Evolutionary conservation across 2,888 invertebrate genomes (phyloP).

Genomic region (Zaprionus lineosus): DNA sequence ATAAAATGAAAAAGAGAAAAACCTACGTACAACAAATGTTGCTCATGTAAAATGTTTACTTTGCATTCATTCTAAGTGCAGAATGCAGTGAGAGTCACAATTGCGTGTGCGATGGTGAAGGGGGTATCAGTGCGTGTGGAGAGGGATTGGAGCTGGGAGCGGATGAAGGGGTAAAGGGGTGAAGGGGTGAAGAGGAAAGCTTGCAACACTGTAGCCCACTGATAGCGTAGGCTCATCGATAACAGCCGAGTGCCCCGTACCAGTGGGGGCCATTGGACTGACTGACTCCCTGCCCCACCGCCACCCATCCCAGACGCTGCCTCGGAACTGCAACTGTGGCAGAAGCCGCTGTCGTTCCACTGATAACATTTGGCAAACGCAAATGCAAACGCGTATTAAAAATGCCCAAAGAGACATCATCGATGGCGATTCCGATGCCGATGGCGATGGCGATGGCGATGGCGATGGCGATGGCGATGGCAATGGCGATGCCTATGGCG

Average conservation of each 20-base stretch:
- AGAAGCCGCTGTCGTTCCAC: conserved; percentile 49
- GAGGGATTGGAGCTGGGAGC: too few species aligned
- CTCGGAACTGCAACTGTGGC: conserved; percentile 31
- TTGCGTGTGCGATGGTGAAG: conserved; percentile 3
- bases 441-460: conserved; percentile 10
- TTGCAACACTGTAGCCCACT: conserved; percentile 65
- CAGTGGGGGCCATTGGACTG: conserved; percentile 42
- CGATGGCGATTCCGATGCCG: conserved; percentile 26
- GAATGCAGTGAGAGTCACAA: conserved; percentile 24
- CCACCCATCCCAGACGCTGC: too few species aligned
- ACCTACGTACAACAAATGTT: conserved; percentile 52
- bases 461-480: not conserved
- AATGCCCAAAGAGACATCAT: conserved; percentile 75
- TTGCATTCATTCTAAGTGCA: conserved; percentile 71
- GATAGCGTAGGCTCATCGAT: conserved; percentile 73
- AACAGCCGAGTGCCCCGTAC: conserved; percentile 43
- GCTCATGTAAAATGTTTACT: conserved; percentile 78
- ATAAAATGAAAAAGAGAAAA: conserved; percentile 22
- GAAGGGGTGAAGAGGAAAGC: too few species aligned
- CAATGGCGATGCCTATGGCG: conserved; percentile 34
- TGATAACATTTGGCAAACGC: conserved; percentile 75
- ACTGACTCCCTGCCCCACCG: too few species aligned
- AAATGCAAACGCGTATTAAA: conserved; percentile 75
- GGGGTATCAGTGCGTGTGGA: conserved; percentile 5
- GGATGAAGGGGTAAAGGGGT: too few species aligned